phyloP scores from a whole-genome alignment of 53 echinoderm and acorn worm species.

The Temnopleurus reevesii region DNA sequence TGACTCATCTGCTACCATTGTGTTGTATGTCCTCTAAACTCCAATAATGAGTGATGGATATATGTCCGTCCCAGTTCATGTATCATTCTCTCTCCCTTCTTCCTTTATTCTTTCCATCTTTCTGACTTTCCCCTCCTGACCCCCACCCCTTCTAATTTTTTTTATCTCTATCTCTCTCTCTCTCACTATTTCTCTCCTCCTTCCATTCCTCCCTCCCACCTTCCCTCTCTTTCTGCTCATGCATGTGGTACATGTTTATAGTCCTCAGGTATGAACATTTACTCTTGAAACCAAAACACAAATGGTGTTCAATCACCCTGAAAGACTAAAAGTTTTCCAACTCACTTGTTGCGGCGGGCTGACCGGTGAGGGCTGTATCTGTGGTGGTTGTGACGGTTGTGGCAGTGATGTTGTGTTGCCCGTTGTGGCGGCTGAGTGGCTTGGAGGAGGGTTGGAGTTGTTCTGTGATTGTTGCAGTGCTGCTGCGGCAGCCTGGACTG shows the following conservation, averaged over 20 bases:
- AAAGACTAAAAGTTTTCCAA: too few species aligned
- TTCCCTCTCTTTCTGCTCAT: too few species aligned
- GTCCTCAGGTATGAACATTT: too few species aligned
- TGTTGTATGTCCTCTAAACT: not conserved
- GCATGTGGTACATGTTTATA: too few species aligned
- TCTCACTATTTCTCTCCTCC: not conserved
- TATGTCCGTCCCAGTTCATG: not conserved
- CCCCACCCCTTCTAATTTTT: not conserved
- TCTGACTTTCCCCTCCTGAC: not conserved
- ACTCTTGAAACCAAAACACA: too few species aligned
- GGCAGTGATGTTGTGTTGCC: slow-evolving; percentile 10
- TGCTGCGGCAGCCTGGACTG: slow-evolving; percentile 82
- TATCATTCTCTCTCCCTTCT: not conserved
- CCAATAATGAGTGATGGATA: slow-evolving; percentile 6
- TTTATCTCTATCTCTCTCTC: too few species aligned
- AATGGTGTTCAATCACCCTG: too few species aligned
- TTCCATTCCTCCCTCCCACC: not conserved
- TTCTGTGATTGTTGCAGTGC: slow-evolving; percentile 69
- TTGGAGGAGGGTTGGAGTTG: slow-evolving; percentile 47
- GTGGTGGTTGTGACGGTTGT: slow-evolving; percentile 26
- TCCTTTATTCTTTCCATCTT: not conserved
- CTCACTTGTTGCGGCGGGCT: slow-evolving; percentile 54
- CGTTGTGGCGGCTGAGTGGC: not conserved
- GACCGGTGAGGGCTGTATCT: slow-evolving; percentile 45
- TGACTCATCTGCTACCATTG: not conserved